Evolutionary conservation across 2,888 invertebrate species (phyloP).

Genomic region (Hirtodrosophila duncani): DNA sequence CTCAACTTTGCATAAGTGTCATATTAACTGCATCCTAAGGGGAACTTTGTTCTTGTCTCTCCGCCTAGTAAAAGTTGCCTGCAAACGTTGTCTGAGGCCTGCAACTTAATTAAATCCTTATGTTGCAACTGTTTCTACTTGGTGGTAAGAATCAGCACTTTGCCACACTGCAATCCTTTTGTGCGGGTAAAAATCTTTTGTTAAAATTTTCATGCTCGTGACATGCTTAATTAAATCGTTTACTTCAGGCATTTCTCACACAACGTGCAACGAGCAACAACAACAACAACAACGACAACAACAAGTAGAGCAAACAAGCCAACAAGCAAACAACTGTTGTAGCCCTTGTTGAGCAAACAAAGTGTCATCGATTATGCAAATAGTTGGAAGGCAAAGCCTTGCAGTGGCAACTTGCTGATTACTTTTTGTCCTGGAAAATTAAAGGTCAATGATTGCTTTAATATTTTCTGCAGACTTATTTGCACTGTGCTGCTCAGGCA

Average conservation of each 20-base stretch:
- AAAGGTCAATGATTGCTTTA: no score
- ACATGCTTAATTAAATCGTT: constrained; percentile 67
- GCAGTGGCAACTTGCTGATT: constrained; percentile 16
- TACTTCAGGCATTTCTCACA: constrained; percentile 38
- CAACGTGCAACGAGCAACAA: neutral
- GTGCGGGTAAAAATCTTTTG: constrained; percentile 45
- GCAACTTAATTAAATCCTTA: constrained; percentile 63
- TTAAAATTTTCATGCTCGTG: constrained; percentile 55
- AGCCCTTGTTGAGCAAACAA: constrained; percentile 13
- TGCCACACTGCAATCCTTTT: neutral
- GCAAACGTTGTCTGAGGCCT: constrained; percentile 3
- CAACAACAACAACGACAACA: no score
- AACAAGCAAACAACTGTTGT: no score
- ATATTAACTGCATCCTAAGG: constrained; percentile 40
- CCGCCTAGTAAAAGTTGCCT: neutral
- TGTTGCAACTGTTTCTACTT: constrained; percentile 50
- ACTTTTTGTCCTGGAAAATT: no score
- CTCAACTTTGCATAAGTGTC: constrained; percentile 44
- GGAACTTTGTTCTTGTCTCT: neutral
- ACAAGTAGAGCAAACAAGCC: no score
- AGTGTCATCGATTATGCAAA: constrained; percentile 13
- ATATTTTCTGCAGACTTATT: no score
- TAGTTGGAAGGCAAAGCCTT: constrained; percentile 16
- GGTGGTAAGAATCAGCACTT: constrained; percentile 1
- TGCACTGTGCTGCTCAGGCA: no score